A percentile compares a stretch with the other conserved stretches of the same genome.
phyloP scores from a whole-genome alignment of 2,797 vertebrate genomes.

The Pantherophis alleghaniensis region DNA sequence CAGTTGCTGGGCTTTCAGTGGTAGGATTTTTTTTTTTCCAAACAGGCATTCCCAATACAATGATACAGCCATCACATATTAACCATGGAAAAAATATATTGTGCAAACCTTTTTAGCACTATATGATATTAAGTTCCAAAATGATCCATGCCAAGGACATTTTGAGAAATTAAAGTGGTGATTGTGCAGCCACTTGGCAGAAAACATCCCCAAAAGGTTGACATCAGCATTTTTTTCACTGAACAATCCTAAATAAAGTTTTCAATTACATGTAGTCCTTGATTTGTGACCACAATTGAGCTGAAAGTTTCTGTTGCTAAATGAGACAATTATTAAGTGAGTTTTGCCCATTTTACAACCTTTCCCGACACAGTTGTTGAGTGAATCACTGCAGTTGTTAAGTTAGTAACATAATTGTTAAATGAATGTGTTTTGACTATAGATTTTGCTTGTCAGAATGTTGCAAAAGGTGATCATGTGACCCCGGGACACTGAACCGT shows the following conservation, averaged over 20 bases:
- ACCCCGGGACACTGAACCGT: neutral
- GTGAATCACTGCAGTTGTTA: neutral
- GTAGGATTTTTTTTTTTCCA: slow-evolving; percentile 14
- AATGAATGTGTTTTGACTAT: neutral
- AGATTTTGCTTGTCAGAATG: neutral
- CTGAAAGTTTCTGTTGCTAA: neutral
- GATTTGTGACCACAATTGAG: neutral
- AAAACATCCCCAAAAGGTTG: neutral
- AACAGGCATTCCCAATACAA: neutral
- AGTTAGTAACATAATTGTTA: neutral
- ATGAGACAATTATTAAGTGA: neutral
- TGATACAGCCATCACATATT: neutral
- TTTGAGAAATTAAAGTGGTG: neutral
- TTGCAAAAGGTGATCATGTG: neutral
- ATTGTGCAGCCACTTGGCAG: neutral
- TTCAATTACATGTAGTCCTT: neutral
- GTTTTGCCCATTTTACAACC: neutral
- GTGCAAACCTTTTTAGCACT: neutral
- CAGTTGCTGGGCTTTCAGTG: slow-evolving; percentile 37
- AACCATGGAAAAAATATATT: neutral
- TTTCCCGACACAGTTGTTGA: neutral
- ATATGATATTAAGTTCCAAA: neutral
- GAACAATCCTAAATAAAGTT: neutral
- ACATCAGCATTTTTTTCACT: neutral
- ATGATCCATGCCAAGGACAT: neutral